These are phyloP conservation scores for Colletes latitarsis DNA, from an alignment of 1,140 invertebrate genomes.

Conservation along the genomic window DNA sequence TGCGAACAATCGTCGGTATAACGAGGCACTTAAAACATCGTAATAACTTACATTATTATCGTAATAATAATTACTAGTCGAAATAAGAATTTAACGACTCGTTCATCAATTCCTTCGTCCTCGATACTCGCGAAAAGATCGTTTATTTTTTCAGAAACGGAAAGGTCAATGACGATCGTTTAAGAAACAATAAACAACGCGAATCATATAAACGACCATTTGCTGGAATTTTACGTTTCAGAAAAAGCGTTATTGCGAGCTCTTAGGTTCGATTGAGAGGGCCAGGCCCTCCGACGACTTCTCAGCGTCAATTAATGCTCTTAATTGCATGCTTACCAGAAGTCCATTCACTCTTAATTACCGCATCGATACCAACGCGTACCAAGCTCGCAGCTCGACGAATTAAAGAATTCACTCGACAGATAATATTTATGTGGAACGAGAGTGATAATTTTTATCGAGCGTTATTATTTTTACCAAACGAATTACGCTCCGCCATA, in stretches of 20 bases:
- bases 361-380: neutral
- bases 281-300: neutral
- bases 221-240: neutral
- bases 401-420: conserved; percentile 13
- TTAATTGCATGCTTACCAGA: conserved; percentile 29
- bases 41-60: too few relatives aligned
- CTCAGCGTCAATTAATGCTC: conserved; percentile 24
- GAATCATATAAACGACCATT: neutral
- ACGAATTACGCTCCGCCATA: neutral
- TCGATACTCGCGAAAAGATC: too few relatives aligned
- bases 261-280: neutral
- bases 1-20: too few relatives aligned
- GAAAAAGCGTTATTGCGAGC: neutral
- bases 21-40: too few relatives aligned
- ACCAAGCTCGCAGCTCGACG: neutral
- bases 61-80: too few relatives aligned
- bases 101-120: too few relatives aligned
- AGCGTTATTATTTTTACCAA: conserved; percentile 16
- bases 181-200: too few relatives aligned
- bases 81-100: too few relatives aligned
- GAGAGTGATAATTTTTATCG: neutral
- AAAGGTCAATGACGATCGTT: too few relatives aligned
- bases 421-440: conserved; percentile 38
- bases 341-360: conserved; percentile 33
- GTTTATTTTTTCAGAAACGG: too few relatives aligned